Evolutionary conservation across 1,140 invertebrate species (phyloP), one percentile per base, ranked within the genome.

Genomic region (Tetragnatha versicolor): DNA sequence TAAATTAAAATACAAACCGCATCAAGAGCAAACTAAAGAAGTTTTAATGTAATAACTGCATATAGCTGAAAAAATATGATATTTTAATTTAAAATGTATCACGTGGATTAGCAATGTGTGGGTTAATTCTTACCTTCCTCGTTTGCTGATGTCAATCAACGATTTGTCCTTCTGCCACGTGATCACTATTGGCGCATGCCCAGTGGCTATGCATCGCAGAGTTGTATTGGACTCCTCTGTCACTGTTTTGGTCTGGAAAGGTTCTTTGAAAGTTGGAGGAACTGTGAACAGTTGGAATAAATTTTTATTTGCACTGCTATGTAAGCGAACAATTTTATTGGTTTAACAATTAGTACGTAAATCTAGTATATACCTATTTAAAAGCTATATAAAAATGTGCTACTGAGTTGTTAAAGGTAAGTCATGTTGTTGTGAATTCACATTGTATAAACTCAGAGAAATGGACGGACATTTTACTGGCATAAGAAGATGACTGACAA

Each of bases 121-220:
- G 10, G n/a, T n/a, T n/a, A n/a, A n/a, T n/a, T n/a, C 17, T 73
- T 65, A 77, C 73, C 73, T 77, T 39, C 73, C 73, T 7, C 61
- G 60, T 53, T 77, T 77, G 14, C 33, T 55, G 9, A 77, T 77
- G 86, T 96, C 94, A 65, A 96, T 87, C 45, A 94, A 90, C 84
- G 95, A 94, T 61, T 89, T 90, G 82, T 93, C 91, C 87, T 93
- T 93, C 68, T 90, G 88, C 93, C 93, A 94, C 3, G 88, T 88
- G 79, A 94, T 92, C 27, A 89, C 90, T 80, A 94, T 85, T 5
- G 93, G 93, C 42, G 90, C 86, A 85, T 93, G 92, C 58, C 93
- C 93, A n/a, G 53, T 60, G 3, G 79, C 82, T 51, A 76, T 61
- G 66, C 82, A 83, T 17, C 58, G 69, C 12, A 83, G 39, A 10